A percentile compares a stretch with the other conserved stretches of the same genome.
Evolutionary conservation across 2,113 vertebrate genomes (phyloP).

Genomic region (Phalacrocorax pelagicus): DNA sequence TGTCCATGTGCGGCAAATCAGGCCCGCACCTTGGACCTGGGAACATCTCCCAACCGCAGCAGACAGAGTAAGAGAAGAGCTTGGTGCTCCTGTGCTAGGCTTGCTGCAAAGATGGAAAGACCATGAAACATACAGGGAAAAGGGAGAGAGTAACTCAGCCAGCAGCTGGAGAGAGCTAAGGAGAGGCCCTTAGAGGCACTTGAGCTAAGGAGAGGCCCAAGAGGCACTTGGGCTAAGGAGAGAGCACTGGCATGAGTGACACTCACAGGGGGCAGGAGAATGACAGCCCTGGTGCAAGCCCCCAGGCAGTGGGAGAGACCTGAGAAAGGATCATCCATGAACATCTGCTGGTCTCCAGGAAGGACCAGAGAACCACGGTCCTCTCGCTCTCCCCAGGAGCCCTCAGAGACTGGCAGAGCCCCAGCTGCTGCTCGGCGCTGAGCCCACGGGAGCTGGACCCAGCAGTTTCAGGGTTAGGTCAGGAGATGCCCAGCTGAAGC

Average conservation of each 20-base stretch:
- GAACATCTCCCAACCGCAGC: background rate
- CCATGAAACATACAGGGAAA: background rate
- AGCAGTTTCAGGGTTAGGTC: background rate
- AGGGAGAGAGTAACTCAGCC: background rate
- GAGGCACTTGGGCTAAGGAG: background rate
- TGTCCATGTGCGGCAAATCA: fast-evolving
- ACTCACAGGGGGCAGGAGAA: background rate
- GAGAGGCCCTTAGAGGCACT: no score
- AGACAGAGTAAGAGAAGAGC: background rate
- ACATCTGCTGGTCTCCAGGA: background rate
- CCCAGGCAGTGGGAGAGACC: background rate
- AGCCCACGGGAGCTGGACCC: background rate
- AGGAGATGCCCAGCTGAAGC: background rate
- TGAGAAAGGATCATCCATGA: background rate
- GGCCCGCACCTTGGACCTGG: background rate
- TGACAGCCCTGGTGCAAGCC: background rate
- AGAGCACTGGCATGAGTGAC: background rate
- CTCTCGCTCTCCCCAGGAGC: fast-evolving
- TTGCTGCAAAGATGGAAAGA: background rate
- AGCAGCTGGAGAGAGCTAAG: background rate
- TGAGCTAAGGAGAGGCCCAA: no score
- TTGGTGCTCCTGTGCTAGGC: background rate
- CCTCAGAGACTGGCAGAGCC: background rate
- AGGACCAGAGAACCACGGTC: background rate
- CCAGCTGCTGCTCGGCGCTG: fast-evolving